These are phyloP conservation scores for Endomychus coccineus DNA, from an alignment of 2,888 invertebrate species.

Conservation along the genomic window DNA sequence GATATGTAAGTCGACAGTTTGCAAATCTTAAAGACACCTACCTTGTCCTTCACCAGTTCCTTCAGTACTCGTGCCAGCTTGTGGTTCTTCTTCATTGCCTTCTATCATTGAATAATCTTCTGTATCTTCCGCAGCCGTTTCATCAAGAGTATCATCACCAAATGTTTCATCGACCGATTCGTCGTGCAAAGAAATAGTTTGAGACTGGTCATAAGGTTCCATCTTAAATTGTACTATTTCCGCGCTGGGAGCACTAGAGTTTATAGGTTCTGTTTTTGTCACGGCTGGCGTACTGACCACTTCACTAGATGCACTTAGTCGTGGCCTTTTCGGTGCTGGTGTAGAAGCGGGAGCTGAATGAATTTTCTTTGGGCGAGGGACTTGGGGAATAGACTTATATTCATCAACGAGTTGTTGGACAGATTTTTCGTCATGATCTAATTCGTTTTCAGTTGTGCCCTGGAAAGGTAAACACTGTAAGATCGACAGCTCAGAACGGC, in stretches of 20 bases:
- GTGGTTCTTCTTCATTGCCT: conserved; percentile 37
- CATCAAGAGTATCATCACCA: conserved; percentile 34
- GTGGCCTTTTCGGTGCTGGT: conserved; percentile 29
- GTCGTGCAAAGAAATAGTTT: conserved; percentile 28
- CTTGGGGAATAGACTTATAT: conserved; percentile 5
- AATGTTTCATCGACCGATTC: conserved; percentile 34
- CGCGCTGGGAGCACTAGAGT: conserved; percentile 1
- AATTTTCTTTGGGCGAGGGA: conserved; percentile 27
- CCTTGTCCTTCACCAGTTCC: conserved; percentile 41
- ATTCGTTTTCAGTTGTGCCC: conserved; percentile 29
- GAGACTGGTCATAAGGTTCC: conserved; percentile 39
- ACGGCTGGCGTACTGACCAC: conserved; percentile 1
- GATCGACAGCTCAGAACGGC: too few relatives aligned
- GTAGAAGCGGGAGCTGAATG: conserved; percentile 16
- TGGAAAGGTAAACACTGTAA: too few relatives aligned
- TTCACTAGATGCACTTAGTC: conserved; percentile 23
- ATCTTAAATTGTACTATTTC: conserved; percentile 37
- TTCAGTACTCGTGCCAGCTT: conserved; percentile 41
- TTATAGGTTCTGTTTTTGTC: conserved; percentile 12
- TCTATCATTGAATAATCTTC: conserved; percentile 41
- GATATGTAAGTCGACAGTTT: too few relatives aligned
- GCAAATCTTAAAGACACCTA: too few relatives aligned
- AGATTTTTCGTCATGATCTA: conserved; percentile 22
- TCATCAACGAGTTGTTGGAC: conserved; percentile 23
- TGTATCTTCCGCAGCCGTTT: conserved; percentile 34